phyloP scores from a whole-genome alignment of 2,113 vertebrate genomes.

The Ascaphus truei region DNA sequence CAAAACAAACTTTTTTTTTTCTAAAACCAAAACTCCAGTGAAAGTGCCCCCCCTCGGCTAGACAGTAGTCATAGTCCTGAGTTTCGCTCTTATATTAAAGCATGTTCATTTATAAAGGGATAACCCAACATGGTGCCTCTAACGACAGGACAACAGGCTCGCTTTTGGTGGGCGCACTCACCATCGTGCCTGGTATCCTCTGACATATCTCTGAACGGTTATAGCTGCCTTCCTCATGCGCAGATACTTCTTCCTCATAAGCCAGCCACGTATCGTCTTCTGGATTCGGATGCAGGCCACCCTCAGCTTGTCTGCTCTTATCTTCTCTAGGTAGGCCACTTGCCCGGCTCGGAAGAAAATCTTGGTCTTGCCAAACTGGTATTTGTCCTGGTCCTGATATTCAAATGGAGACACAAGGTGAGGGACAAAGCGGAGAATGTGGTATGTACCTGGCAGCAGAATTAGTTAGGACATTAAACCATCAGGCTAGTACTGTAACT shows the following conservation, averaged over 20 bases:
- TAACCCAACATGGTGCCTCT: not conserved
- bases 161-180: conserved; percentile 55
- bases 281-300: conserved; percentile 95
- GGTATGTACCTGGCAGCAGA: conserved; percentile 39
- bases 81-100: too few species aligned
- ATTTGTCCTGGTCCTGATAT: conserved; percentile 94
- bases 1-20: too few species aligned
- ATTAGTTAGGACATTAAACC: conserved; percentile 44
- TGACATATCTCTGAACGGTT: conserved; percentile 86
- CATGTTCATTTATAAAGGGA: not conserved
- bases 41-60: too few species aligned
- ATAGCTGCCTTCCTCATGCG: conserved; percentile 82
- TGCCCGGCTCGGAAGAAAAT: conserved; percentile 98
- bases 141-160: not conserved
- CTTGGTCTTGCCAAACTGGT: conserved; percentile 98
- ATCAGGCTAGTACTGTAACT: conserved; percentile 36
- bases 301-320: conserved; percentile 91
- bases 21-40: too few species aligned
- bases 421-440: conserved; percentile 41
- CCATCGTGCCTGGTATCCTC: conserved; percentile 94
- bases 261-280: conserved; percentile 94
- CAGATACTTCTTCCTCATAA: conserved; percentile 89
- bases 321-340: conserved; percentile 94
- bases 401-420: conserved; percentile 54
- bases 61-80: too few species aligned